phyloP scores from a whole-genome alignment of 2,797 vertebrate genomes.

The Trachops cirrhosus region DNA sequence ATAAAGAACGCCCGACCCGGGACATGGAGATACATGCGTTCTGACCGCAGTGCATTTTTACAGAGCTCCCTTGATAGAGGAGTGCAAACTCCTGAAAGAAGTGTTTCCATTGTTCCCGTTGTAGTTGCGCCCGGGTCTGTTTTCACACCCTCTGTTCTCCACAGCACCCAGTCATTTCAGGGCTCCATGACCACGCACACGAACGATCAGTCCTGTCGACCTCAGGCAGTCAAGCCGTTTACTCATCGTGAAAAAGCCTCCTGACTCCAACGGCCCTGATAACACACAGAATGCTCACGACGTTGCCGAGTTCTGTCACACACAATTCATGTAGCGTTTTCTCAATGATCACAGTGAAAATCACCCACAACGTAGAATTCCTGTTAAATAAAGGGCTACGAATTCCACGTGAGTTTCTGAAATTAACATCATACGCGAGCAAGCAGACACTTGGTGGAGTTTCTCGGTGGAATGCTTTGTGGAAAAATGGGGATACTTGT shows the following conservation, averaged over 20 bases:
- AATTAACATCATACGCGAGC: not conserved
- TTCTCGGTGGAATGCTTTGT: not conserved
- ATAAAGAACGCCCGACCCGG: not conserved
- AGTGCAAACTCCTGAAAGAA: not conserved
- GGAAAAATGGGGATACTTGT: not conserved
- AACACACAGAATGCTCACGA: not conserved
- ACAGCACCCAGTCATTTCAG: not conserved
- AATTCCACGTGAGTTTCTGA: conserved; percentile 47
- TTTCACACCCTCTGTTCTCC: not conserved
- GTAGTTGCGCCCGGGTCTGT: not conserved
- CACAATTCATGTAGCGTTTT: conserved; percentile 23
- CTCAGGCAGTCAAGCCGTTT: not conserved
- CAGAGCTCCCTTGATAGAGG: not conserved
- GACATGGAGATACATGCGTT: not conserved
- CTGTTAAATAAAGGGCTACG: conserved; percentile 21
- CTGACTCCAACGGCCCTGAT: not conserved
- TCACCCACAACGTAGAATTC: conserved; percentile 1
- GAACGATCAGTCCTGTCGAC: not conserved
- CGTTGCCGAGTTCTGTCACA: not conserved
- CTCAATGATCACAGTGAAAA: conserved; percentile 39
- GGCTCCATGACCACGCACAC: not conserved
- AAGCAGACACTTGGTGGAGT: not conserved
- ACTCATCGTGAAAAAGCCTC: not conserved
- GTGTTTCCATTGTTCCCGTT: not conserved
- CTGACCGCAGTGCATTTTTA: not conserved